phyloP scores from a whole-genome alignment of 2,113 vertebrate genomes.

The Tor tambroides region DNA sequence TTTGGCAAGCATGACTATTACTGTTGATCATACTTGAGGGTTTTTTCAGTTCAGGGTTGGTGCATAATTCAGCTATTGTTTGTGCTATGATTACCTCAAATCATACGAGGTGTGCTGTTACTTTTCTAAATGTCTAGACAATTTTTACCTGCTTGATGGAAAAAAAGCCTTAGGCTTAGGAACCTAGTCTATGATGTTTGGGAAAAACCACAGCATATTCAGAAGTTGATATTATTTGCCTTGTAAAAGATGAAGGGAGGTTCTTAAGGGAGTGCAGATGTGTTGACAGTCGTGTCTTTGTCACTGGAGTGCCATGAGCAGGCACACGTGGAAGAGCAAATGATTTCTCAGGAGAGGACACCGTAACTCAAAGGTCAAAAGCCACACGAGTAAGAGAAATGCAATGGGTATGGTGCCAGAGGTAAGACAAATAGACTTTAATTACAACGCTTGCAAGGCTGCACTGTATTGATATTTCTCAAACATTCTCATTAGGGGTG shows the following conservation, averaged over 20 bases:
- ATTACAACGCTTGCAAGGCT: background rate
- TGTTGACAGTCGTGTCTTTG: background rate
- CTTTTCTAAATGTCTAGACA: background rate
- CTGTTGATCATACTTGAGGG: background rate
- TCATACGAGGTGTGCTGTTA: background rate
- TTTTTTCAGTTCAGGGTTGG: background rate
- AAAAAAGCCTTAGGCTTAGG: background rate
- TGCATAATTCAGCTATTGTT: background rate
- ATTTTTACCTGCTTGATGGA: background rate
- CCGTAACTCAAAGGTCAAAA: background rate
- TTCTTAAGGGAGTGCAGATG: background rate
- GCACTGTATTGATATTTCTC: conserved; percentile 7
- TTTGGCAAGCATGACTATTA: background rate
- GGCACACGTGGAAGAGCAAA: conserved; percentile 7
- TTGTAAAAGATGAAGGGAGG: background rate
- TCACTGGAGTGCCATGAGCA: background rate
- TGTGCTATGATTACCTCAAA: background rate
- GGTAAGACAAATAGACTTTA: conserved; percentile 17
- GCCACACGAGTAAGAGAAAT: background rate
- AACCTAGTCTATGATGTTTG: background rate
- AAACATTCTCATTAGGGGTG: background rate
- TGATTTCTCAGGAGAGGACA: conserved; percentile 3
- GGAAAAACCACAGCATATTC: background rate
- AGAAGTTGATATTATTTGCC: background rate
- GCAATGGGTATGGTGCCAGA: background rate